Evolutionary conservation across 2,797 vertebrate genomes (phyloP), one percentile per base, ranked within the genome.

Genomic region (Sebastes taczanowskii): DNA sequence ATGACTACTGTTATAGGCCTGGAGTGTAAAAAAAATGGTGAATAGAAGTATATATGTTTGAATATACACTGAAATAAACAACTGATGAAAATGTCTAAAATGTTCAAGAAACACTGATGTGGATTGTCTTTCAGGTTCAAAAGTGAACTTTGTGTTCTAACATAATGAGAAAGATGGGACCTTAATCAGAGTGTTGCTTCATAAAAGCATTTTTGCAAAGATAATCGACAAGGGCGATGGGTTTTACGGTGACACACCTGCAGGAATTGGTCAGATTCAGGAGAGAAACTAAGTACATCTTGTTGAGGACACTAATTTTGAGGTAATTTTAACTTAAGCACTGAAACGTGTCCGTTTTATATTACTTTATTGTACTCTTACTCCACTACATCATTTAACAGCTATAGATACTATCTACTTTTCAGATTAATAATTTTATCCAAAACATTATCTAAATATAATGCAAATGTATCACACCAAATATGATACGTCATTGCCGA

Each of bases 281-380:
- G 30, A 34, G 60, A 62, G 20, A 62, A 34, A 34, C 20, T 34
- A 7, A 22, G 20, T 11, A 22, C 49, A 61, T 32, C 6, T 7
- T 8, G 34, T 38, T 2, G 42, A 72, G 38, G 34, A 20, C 9
- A 3, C 2, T 16, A 9, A 18, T 29, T 30, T 18, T 9, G 58
- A 30, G 14, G 14, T 30, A 16, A 30, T 30, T 20, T 5, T 20
- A 62, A 34, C 20, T 34, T 61, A 9, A 59, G 16, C 27, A 18
- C 1, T 61, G 14, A 42, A 42, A 42, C 13, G 0, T 14, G 0
- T 0, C 38, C 2, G 0, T 42, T 16, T 42, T 16, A 42, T 42
- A 0, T 42, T 38, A 38, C 0, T 38, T 38, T 0, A 38, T 14
- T 42, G 38, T 42, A 16, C 14, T 42, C 0, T 67, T 16, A 68